Evolutionary conservation across 2,113 vertebrate species (phyloP).

Genomic region (Barbus barbus): DNA sequence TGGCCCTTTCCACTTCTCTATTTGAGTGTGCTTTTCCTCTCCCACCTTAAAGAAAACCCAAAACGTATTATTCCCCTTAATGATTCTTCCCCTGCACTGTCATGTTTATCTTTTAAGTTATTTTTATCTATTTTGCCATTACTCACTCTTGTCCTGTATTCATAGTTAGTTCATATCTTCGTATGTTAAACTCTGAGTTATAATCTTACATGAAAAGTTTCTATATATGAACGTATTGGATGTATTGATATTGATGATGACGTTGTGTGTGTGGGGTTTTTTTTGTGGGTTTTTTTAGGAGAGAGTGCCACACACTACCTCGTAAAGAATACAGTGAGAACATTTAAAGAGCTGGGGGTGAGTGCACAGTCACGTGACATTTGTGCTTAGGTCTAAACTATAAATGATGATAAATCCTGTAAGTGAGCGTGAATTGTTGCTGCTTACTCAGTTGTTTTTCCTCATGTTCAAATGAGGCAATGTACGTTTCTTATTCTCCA

Average conservation of each 20-base stretch:
- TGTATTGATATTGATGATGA: not conserved
- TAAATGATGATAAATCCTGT: not conserved
- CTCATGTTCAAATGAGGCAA: not conserved
- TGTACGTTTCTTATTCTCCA: not conserved
- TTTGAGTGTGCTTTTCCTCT: not conserved
- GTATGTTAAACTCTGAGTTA: not conserved
- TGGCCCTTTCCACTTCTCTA: not conserved
- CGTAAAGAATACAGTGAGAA: constrained; percentile 92
- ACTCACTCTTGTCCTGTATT: not conserved
- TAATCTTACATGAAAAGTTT: not conserved
- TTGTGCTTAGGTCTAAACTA: not conserved
- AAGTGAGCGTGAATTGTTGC: not conserved
- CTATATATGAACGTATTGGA: not conserved
- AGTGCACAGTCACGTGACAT: constrained; percentile 54
- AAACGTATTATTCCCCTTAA: not conserved
- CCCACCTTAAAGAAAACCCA: not conserved
- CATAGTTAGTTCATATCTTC: not conserved
- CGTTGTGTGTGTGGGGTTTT: not conserved
- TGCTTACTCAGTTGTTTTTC: no score
- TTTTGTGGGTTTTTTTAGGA: constrained; percentile 69
- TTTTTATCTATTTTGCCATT: not conserved
- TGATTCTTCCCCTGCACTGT: not conserved
- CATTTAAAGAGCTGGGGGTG: constrained; percentile 97
- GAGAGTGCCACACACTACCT: constrained; percentile 97
- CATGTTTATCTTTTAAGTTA: not conserved